These are phyloP conservation scores for Triplophysa tibetana DNA, from an alignment of 2,113 vertebrate genomes.

Conservation along the genomic window DNA sequence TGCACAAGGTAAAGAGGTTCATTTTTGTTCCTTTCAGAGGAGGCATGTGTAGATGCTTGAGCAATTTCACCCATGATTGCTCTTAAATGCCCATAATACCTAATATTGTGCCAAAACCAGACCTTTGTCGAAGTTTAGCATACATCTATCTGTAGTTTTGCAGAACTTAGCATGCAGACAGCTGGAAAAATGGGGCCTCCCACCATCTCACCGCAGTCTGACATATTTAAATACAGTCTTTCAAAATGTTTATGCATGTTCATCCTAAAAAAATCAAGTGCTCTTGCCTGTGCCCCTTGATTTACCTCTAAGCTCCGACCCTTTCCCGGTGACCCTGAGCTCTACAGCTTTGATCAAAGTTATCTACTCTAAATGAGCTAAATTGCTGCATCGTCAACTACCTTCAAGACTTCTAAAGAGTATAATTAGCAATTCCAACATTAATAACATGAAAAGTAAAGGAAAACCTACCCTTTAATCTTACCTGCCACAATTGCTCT, in stretches of 20 bases:
- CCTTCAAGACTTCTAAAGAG: constrained; percentile 65
- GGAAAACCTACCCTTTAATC: constrained; percentile 71
- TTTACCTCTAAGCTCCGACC: constrained; percentile 41
- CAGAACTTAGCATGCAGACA: constrained; percentile 23
- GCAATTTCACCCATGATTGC: constrained; percentile 58
- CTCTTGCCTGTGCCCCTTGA: constrained; percentile 43
- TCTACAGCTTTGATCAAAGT: constrained; percentile 68
- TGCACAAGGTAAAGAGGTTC: not conserved
- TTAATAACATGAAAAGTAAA: constrained; percentile 71
- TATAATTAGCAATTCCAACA: constrained; percentile 72
- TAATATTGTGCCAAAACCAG: constrained; percentile 27
- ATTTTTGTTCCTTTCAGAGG: constrained; percentile 14
- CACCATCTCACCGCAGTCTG: constrained; percentile 18
- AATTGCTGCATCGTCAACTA: constrained; percentile 68
- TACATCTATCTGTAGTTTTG: constrained; percentile 59
- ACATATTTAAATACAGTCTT: constrained; percentile 42
- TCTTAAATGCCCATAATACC: constrained; percentile 55
- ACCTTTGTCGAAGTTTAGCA: constrained; percentile 53
- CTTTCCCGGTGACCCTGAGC: constrained; percentile 41
- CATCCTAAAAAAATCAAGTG: constrained; percentile 46
- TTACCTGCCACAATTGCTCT: constrained; percentile 47
- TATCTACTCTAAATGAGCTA: constrained; percentile 68
- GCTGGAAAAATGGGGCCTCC: constrained; percentile 37
- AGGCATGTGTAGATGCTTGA: constrained; percentile 44
- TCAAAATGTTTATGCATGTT: constrained; percentile 41